phyloP scores from a whole-genome alignment of 2,797 vertebrate genomes.

The Hippocampus kuda region DNA sequence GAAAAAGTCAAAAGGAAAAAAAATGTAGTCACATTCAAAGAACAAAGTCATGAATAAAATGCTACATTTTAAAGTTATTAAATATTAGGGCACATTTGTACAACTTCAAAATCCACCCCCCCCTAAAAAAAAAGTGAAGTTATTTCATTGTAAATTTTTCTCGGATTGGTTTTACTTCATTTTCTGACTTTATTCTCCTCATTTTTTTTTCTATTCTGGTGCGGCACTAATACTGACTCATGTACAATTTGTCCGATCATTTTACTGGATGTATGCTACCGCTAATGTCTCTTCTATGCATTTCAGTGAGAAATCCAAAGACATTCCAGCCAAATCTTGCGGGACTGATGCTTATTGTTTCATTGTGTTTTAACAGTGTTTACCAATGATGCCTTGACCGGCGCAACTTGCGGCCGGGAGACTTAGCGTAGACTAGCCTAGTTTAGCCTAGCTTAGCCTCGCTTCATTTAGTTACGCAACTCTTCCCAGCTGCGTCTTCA shows the following conservation, averaged over 20 bases:
- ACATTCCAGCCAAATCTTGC: not conserved
- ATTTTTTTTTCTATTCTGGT: not conserved
- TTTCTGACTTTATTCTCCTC: not conserved
- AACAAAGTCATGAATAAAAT: too few relatives aligned
- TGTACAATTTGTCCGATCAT: not conserved
- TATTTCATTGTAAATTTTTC: too few relatives aligned
- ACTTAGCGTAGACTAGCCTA: not conserved
- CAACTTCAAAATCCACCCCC: too few relatives aligned
- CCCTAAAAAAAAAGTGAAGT: too few relatives aligned
- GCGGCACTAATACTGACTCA: not conserved
- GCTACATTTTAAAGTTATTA: too few relatives aligned
- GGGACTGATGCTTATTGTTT: not conserved
- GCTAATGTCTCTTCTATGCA: slow-evolving; percentile 3
- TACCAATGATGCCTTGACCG: not conserved
- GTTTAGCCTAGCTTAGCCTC: not conserved
- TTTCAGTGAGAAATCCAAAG: not conserved
- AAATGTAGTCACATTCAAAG: too few relatives aligned
- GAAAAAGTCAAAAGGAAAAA: too few relatives aligned
- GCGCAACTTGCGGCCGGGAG: not conserved
- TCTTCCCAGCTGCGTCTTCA: slow-evolving; percentile 1
- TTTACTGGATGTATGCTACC: not conserved
- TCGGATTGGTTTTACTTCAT: not conserved
- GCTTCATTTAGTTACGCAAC: not conserved
- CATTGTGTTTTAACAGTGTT: slow-evolving; percentile 8
- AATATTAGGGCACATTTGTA: too few relatives aligned